Conservation (phyloP, 2,797 vertebrate genomes). For the Halcyon badia region DNA sequence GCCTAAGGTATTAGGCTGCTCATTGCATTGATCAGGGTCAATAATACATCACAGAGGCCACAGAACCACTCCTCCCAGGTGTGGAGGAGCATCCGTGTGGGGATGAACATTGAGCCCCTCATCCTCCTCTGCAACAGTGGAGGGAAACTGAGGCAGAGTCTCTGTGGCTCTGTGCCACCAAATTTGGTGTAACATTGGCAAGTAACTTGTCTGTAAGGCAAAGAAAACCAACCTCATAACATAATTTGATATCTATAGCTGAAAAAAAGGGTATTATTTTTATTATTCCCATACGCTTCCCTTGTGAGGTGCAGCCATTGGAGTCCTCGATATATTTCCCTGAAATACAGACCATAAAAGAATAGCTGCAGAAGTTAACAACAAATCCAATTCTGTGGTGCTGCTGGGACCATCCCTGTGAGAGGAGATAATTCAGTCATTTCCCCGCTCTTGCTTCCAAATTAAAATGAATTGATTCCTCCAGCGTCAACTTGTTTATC, state of each 20-base stretch:
- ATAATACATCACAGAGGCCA: neutral
- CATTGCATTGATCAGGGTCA: neutral
- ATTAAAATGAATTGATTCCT: conserved; percentile 39
- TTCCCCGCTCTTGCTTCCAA: neutral
- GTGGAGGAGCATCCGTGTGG: neutral
- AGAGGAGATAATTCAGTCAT: conserved; percentile 8
- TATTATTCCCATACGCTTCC: neutral
- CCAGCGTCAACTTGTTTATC: neutral
- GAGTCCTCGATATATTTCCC: neutral
- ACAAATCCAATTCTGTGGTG: neutral
- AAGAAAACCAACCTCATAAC: neutral
- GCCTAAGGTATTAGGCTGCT: neutral
- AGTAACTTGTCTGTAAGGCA: neutral
- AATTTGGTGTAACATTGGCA: neutral
- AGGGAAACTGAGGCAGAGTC: neutral
- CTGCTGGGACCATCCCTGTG: neutral
- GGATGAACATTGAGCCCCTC: neutral
- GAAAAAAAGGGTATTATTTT: neutral
- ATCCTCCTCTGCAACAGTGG: neutral
- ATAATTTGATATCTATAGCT: neutral
- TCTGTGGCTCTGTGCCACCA: neutral
- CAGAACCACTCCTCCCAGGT: neutral
- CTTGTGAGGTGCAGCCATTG: neutral
- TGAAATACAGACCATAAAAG: neutral
- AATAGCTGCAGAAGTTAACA: neutral